Evolutionary conservation across 2,888 invertebrate species (phyloP).

Genomic region (Tetragonula carbonaria): DNA sequence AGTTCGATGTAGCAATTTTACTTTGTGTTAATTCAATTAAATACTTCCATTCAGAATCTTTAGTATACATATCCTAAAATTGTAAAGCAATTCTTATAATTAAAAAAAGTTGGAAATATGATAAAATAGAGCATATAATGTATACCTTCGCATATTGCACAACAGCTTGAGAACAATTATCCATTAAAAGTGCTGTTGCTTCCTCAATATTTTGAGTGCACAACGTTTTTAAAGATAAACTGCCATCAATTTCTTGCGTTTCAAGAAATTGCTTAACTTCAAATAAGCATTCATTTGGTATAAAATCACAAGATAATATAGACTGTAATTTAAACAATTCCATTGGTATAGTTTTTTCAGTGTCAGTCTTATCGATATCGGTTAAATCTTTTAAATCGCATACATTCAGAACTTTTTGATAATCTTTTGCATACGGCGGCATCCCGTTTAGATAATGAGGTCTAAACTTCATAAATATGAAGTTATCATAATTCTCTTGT

Average conservation of each 20-base stretch:
- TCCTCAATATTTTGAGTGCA: constrained; percentile 85
- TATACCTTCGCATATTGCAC: constrained; percentile 88
- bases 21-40: constrained; percentile 79
- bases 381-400: constrained; percentile 68
- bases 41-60: constrained; percentile 82
- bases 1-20: constrained; percentile 74
- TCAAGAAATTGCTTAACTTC: constrained; percentile 88
- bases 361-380: constrained; percentile 62
- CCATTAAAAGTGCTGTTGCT: constrained; percentile 85
- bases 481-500: constrained; percentile 75
- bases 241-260: constrained; percentile 85
- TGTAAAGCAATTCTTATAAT: constrained; percentile 20
- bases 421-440: constrained; percentile 83
- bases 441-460: constrained; percentile 85
- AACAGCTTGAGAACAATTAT: constrained; percentile 87
- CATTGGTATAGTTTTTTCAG: constrained; percentile 65
- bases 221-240: constrained; percentile 85
- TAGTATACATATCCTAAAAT: constrained; percentile 79
- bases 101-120: neutral
- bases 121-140: neutral
- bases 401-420: constrained; percentile 68
- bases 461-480: constrained; percentile 84
- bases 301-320: constrained; percentile 85
- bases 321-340: constrained; percentile 85
- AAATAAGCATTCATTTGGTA: constrained; percentile 85